Evolutionary conservation across 2,888 invertebrate genomes (phyloP).

Genomic region (Metacarcinus magister): DNA sequence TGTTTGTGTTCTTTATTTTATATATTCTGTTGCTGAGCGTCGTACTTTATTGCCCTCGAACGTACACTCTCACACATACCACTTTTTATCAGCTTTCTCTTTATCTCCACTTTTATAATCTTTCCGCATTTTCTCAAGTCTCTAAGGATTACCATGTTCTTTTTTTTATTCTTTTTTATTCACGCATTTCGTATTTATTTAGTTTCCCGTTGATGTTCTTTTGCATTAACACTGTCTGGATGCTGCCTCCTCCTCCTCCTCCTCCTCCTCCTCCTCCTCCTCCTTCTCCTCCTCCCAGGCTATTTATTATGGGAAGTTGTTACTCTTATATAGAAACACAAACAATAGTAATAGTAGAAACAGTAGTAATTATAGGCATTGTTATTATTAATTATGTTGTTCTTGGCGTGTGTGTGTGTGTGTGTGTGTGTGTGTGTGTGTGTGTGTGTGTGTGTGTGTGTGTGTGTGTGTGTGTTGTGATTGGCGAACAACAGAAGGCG

Average conservation of each 20-base stretch:
- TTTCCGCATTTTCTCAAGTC: background rate
- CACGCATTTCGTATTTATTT: background rate
- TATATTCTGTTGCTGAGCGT: background rate
- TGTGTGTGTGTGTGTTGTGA: slow-evolving; percentile 26
- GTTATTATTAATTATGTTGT: background rate
- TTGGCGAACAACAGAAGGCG: background rate
- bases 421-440: slow-evolving; percentile 31
- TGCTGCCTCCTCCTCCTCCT: background rate
- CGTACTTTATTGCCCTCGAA: background rate
- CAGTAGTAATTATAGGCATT: background rate
- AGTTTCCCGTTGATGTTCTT: background rate
- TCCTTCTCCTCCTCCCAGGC: no score
- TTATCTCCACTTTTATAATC: background rate
- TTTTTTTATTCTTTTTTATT: background rate
- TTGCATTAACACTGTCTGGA: no score
- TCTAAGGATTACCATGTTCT: background rate
- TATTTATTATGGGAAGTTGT: background rate
- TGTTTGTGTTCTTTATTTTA: background rate
- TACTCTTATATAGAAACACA: background rate
- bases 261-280: background rate
- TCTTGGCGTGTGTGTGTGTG: slow-evolving; percentile 18
- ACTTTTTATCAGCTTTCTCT: background rate
- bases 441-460: background rate
- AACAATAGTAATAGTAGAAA: background rate
- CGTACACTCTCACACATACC: background rate